phyloP scores from a whole-genome alignment of 2,797 vertebrate genomes.

The Scolopax rusticola region DNA sequence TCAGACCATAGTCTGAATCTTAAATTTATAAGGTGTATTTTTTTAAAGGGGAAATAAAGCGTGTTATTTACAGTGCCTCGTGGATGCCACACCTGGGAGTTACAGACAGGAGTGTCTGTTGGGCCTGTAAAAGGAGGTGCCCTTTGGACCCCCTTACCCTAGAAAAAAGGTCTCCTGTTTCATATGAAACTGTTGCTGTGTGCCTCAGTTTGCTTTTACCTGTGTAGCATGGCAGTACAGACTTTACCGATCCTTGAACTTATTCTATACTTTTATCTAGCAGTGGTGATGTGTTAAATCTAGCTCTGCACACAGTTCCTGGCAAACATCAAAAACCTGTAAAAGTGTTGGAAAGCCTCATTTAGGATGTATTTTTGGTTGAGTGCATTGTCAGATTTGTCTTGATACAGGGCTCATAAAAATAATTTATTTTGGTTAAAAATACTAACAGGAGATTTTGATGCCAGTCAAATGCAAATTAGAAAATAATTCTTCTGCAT shows the following conservation, averaged over 20 bases:
- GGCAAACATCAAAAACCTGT: not conserved
- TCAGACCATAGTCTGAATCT: not conserved
- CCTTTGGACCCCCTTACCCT: slow-evolving; percentile 38
- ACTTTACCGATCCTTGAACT: not conserved
- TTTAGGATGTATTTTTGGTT: not conserved
- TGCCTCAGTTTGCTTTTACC: not conserved
- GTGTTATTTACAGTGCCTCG: slow-evolving; percentile 14
- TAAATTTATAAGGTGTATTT: not conserved
- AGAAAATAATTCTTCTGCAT: not conserved
- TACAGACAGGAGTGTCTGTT: not conserved
- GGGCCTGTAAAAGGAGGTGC: slow-evolving; percentile 21
- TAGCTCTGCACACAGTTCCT: not conserved
- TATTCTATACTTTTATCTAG: not conserved
- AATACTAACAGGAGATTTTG: not conserved
- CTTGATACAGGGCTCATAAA: not conserved
- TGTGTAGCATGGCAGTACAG: not conserved
- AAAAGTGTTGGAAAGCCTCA: not conserved
- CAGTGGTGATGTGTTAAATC: not conserved
- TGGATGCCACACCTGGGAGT: slow-evolving; percentile 12
- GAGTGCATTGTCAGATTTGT: not conserved
- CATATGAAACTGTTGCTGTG: not conserved
- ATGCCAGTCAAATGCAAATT: not conserved
- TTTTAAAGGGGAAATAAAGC: slow-evolving; percentile 31
- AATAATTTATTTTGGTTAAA: not conserved
- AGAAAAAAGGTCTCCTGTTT: slow-evolving; percentile 2